Evolutionary conservation across 2,888 invertebrate species (phyloP).

Genomic region (Rosalia funebris): DNA sequence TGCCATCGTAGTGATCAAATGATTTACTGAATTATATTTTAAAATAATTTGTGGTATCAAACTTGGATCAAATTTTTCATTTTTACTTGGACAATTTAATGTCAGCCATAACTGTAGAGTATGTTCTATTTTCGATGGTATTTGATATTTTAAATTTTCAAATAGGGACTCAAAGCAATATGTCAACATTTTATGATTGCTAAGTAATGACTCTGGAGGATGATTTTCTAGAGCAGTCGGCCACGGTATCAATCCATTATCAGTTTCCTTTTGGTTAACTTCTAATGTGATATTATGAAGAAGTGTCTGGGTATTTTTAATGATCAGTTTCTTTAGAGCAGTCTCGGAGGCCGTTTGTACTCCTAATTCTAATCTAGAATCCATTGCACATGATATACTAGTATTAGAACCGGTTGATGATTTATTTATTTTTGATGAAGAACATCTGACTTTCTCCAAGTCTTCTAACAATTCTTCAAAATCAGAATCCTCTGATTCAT

Average conservation of each 20-base stretch:
- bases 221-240: conserved; percentile 61
- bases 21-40: conserved; percentile 72
- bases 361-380: conserved; percentile 79
- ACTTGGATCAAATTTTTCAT: conserved; percentile 69
- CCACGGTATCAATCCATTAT: conserved; percentile 52
- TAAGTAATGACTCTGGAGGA: conserved; percentile 55
- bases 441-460: conserved; percentile 68
- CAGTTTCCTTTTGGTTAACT: conserved; percentile 36
- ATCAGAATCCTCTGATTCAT: conserved; percentile 85
- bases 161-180: conserved; percentile 77
- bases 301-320: conserved; percentile 55
- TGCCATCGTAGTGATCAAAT: conserved; percentile 73
- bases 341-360: conserved; percentile 83
- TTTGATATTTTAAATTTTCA: conserved; percentile 73
- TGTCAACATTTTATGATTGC: conserved; percentile 71
- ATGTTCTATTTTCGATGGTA: conserved; percentile 82
- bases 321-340: conserved; percentile 69
- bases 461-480: conserved; percentile 81
- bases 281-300: conserved; percentile 56
- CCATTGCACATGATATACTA: conserved; percentile 74
- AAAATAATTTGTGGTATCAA: conserved; percentile 73
- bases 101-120: conserved; percentile 78
- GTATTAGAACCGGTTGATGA: conserved; percentile 42
- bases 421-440: conserved; percentile 62
- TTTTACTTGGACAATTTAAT: conserved; percentile 77